Conservation (phyloP, 2,113 vertebrate species). For the Anser brachyrhynchus region DNA sequence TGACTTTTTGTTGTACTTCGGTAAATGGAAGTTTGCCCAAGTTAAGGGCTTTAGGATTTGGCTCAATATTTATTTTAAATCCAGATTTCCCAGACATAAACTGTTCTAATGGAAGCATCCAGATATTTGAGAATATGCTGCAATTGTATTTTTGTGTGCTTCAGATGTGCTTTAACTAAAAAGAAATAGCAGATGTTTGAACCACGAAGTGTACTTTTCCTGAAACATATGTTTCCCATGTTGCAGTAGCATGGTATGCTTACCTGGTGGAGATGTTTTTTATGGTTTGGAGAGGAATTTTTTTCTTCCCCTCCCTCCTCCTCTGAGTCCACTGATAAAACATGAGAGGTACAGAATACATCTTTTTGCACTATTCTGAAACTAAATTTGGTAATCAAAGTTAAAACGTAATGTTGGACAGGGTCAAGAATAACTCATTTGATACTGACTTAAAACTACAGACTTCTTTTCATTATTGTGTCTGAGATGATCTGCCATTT, state of each 20-base stretch:
- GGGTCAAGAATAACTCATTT: background rate
- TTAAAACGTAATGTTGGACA: background rate
- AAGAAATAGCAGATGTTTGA: constrained; percentile 29
- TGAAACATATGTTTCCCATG: background rate
- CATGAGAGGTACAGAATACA: background rate
- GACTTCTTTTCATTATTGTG: background rate
- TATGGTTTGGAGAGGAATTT: background rate
- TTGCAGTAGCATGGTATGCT: background rate
- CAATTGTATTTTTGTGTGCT: constrained; percentile 20
- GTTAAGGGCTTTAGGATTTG: constrained; percentile 49
- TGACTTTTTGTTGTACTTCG: constrained; percentile 22
- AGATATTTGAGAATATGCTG: constrained; percentile 47
- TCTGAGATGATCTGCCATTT: background rate
- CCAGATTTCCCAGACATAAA: constrained; percentile 43
- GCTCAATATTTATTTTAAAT: constrained; percentile 54
- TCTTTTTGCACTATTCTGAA: background rate
- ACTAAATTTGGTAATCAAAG: background rate
- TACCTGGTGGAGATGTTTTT: background rate
- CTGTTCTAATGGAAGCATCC: constrained; percentile 33
- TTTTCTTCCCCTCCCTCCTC: background rate
- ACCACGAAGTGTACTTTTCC: background rate
- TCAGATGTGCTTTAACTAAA: background rate
- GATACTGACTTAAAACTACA: background rate
- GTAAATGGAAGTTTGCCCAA: constrained; percentile 46
- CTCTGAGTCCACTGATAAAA: background rate